Evolutionary conservation across 2,888 invertebrate genomes (phyloP), one percentile per base, ranked within the genome.

Genomic region (Ennomos fuscantarius): DNA sequence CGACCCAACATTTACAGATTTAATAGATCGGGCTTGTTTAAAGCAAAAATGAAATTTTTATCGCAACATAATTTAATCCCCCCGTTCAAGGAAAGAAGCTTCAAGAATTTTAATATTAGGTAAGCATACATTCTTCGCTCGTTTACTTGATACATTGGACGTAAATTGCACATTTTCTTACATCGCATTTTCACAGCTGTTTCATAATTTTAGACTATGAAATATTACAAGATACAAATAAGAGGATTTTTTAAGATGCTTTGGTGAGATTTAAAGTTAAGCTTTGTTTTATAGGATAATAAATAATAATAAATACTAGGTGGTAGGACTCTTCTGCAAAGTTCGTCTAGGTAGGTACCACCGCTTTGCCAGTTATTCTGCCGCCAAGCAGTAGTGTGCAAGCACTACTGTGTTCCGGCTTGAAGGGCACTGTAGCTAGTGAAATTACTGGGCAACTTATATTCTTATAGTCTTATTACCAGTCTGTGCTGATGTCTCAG

Each of bases 81-180:
- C 47, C 57, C 37, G 41, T 42, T 55, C 45, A 44, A 24, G 55
- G 46, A 51, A 49, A 47, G 47, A 35, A 52, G 57, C 66, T 72
- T 67, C 59, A 70, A 71, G 78, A 79, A 77, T 77, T 74, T 78
- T 79, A 78, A 80, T 80, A 81, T 76, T 63, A 35, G 48, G 60
- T 70, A 68, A 61, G 66, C 71, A 75, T 74, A 74, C 72, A 76
- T 74, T 77, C 78, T 72, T 60, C 60, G 68, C 69, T 76, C 74
- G 74, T 84, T 81, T 72, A 73, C 72, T 76, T 85, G 81, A 85
- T 81, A 82, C 75, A 83, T 84, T 79, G 74, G 76, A 83, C 77
- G 78, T 70, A 78, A 86, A 87, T 82, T 81, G 81, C 77, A 70
- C 70, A 73, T 77, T 79, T 70, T 70, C 65, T 66, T 68, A 68